phyloP scores from a whole-genome alignment of 1,140 invertebrate species.

The Trichonephila inaurata region DNA sequence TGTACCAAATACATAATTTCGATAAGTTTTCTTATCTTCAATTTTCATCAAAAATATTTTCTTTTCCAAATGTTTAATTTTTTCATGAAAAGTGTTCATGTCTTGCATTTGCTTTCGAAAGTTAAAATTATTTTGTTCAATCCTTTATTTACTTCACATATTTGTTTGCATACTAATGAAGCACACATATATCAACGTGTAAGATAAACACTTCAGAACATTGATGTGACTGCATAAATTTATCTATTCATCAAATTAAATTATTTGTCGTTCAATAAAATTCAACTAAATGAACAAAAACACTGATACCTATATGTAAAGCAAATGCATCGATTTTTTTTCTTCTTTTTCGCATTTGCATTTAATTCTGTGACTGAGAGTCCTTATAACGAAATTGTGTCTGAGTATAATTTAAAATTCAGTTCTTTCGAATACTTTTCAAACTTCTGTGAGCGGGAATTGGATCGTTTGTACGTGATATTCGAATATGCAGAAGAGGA shows the following conservation, averaged over 20 bases:
- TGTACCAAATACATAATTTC: no score
- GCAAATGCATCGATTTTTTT: background rate
- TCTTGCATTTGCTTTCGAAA: no score
- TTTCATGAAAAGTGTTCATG: no score
- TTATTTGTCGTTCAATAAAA: background rate
- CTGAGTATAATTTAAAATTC: constrained; percentile 41
- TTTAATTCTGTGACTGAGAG: background rate
- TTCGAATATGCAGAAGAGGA: constrained; percentile 61
- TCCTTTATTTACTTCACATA: no score
- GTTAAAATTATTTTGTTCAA: no score
- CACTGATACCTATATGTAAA: background rate
- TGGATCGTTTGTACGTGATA: constrained; percentile 22
- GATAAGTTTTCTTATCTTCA: no score
- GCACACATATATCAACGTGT: no score
- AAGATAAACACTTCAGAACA: background rate
- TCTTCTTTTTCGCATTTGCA: background rate
- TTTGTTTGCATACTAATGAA: no score
- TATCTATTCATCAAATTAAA: constrained; percentile 23
- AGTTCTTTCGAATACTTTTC: constrained; percentile 48
- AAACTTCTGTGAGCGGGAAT: background rate
- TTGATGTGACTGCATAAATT: background rate
- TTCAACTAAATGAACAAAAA: background rate
- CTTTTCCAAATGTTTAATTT: no score
- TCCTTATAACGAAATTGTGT: constrained; percentile 27
- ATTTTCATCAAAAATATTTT: no score